Evolutionary conservation across 2,113 vertebrate species (phyloP), one percentile per base, ranked within the genome.

Genomic region (Beaufortia kweichowensis): DNA sequence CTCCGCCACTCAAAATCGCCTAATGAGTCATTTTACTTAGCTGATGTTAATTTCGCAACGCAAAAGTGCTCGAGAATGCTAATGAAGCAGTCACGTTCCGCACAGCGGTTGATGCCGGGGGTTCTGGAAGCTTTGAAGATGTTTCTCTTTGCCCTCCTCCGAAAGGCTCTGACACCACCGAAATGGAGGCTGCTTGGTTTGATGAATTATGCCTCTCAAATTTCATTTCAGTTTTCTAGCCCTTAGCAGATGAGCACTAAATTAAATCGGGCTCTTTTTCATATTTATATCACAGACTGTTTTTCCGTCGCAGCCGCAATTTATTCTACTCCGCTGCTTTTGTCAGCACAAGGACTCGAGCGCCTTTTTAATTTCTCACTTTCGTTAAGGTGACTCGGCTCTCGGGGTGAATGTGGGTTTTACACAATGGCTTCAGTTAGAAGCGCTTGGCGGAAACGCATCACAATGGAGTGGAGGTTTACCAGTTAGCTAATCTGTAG

Each of bases 191-290:
- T 50, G 24, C n/a, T 79, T 39, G 56, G 23, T n/a, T 53, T 53
- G 77, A 79, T 43, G 29, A 71, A 72, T 82, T 65, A 29, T 43
- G 29, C 64, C 63, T 59, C 57, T 48, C 69, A 29, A 23, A 77
- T 65, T 67, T 74, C 35, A 48, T 55, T 62, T 66, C 31, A 39
- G 53, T 53, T 62, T 39, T 81, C 62, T 46, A 19, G 31, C 63
- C 29, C 43, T 75, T 53, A 68, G 56, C 65, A 76, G 65, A 79
- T 71, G 59, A 70, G 43, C 48, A 62, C 31, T 28, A 41, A 65
- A 63, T 82, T 82, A 76, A 59, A 76, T 62, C 48, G 70, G 48
- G 46, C 73, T 72, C 68, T 64, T 80, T 75, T 69, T 63, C 72
- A 65, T 79, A 73, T 61, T 62, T 67, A 80, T 76, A 55, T 76